Conservation (phyloP, 2,113 vertebrate species). For the Enhydra lutris region DNA sequence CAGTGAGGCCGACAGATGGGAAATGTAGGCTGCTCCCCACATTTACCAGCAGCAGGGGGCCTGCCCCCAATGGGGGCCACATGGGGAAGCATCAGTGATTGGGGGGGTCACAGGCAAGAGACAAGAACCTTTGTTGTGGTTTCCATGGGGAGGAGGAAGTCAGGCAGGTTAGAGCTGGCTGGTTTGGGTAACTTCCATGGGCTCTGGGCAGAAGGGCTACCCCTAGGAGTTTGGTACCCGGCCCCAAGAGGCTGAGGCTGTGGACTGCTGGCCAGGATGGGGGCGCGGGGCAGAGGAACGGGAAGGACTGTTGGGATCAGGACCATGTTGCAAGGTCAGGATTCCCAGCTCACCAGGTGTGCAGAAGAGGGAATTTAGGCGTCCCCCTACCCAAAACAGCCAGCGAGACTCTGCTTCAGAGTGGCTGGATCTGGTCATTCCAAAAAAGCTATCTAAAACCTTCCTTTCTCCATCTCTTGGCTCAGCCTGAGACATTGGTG, state of each 20-base stretch:
- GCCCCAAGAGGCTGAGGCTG: not conserved
- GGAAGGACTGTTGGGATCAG: not conserved
- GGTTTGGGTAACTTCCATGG: too few relatives aligned
- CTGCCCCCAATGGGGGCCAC: accelerated
- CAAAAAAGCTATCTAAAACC: not conserved
- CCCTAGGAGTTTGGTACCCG: not conserved
- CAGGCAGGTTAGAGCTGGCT: not conserved
- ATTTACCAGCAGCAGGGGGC: not conserved
- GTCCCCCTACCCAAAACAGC: not conserved
- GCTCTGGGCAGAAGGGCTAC: not conserved
- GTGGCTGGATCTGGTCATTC: not conserved
- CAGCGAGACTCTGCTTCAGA: accelerated
- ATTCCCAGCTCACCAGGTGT: not conserved
- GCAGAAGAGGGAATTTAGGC: too few relatives aligned
- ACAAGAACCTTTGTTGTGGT: too few relatives aligned
- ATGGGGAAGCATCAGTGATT: accelerated
- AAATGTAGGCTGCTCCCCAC: not conserved
- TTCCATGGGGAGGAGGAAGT: not conserved
- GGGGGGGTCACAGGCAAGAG: not conserved
- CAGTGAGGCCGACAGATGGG: not conserved
- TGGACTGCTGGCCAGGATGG: accelerated
- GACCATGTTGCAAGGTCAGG: not conserved
- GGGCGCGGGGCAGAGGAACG: accelerated
- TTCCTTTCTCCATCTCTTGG: not conserved
- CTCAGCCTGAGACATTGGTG: not conserved